Evolutionary conservation across 2,888 invertebrate genomes (phyloP), one percentile per base, ranked within the genome.

Genomic region (Andricus curvator): DNA sequence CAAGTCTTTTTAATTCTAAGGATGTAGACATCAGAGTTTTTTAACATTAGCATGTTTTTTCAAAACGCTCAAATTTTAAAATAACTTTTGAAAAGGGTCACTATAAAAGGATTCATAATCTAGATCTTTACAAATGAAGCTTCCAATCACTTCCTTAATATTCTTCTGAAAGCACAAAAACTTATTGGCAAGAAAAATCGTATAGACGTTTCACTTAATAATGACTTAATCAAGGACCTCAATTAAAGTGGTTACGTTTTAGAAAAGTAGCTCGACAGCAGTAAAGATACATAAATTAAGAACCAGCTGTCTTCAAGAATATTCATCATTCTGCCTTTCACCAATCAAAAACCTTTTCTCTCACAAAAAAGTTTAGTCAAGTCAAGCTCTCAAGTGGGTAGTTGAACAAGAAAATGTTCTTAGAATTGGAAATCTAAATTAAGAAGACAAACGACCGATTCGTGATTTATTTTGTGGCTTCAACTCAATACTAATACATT

Each of bases 281-380:
- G 1, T 51, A 51, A 25, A 68, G 70, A 70, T 70, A 70, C 51
- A 70, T 70, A 51, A 70, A 70, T 70, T 70, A 70, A 70, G 25
- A 62, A 25, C 13, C 22, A 60, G 22, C n/a, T 60, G 62, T 62
- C 33, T 25, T n/a, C 29, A 20, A 51, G n/a, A 44, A 62, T 41
- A 56, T 33, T 65, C 66, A 29, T 48, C 48, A 41, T 56, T 62
- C 60, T 33, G 60, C 33, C 60, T 64, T 70, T 60, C 68, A 37
- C 67, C 25, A 74, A 74, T 79, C 64, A 79, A 79, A 25, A 51
- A 8, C 62, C 11, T 78, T 80, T n/a, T 44, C 25, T 65, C n/a
- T 29, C 48, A 67, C 2, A 44, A 77, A 79, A 81, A n/a, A 44
- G 29, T 56, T 25, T 62, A 8, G 25, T 13, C 25, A 62, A 62